These are phyloP conservation scores for Plectrocnemia conspersa DNA, from an alignment of 1,140 invertebrate genomes.

Conservation along the genomic window DNA sequence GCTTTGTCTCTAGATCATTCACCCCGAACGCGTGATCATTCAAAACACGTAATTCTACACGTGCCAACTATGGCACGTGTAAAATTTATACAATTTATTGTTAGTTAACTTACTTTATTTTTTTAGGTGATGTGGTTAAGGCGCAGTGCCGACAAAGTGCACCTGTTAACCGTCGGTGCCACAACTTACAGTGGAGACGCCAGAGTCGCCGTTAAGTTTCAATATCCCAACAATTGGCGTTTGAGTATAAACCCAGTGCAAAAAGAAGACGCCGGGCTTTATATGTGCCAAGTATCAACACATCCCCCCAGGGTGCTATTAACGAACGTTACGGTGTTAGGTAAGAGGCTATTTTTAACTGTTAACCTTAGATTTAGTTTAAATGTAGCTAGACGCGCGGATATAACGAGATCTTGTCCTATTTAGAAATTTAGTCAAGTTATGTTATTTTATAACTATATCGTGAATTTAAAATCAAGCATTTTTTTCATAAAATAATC, in stretches of 20 bases:
- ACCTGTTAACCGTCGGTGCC: slow-evolving; percentile 70
- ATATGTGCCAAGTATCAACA: slow-evolving; percentile 82
- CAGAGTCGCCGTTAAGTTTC: slow-evolving; percentile 65
- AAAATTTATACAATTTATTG: too few relatives aligned
- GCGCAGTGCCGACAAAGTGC: slow-evolving; percentile 64
- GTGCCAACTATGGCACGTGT: too few relatives aligned
- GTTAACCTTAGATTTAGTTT: too few relatives aligned
- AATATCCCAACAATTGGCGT: slow-evolving; percentile 82
- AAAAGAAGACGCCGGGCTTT: slow-evolving; percentile 68
- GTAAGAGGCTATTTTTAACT: slow-evolving; percentile 44
- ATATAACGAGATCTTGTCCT: too few relatives aligned
- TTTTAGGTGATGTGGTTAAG: slow-evolving; percentile 75
- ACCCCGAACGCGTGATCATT: too few relatives aligned
- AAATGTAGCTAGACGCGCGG: too few relatives aligned
- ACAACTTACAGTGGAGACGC: slow-evolving; percentile 68
- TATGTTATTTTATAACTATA: too few relatives aligned
- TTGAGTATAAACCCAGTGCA: slow-evolving; percentile 72
- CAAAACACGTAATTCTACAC: too few relatives aligned
- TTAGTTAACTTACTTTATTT: neutral
- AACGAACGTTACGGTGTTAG: slow-evolving; percentile 58
- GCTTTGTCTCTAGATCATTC: too few relatives aligned
- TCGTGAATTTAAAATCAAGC: too few relatives aligned
- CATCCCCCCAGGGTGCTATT: slow-evolving; percentile 69
- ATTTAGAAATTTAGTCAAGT: too few relatives aligned
- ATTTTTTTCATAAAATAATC: too few relatives aligned